Evolutionary conservation across 2,888 invertebrate species (phyloP), one percentile per base, ranked within the genome.

Genomic region (Oscheius myriophilus): DNA sequence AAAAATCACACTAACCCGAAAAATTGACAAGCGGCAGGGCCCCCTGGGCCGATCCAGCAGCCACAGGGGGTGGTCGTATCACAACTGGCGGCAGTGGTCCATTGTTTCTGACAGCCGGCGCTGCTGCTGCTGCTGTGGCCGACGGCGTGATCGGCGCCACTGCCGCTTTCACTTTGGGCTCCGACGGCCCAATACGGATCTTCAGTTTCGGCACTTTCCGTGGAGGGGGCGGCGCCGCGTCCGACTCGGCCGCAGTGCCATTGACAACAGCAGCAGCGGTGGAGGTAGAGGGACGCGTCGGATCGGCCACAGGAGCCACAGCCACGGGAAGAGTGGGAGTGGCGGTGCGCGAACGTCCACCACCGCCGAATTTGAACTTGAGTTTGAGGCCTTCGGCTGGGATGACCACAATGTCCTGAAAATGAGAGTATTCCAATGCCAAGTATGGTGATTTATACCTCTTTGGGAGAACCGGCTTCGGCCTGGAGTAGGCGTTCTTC

Each of bases 21-120:
- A 73, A 76, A 39, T 68, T 69, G 26, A 76, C 70, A 66, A 51
- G 54, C 45, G 76, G 76, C 1, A 76, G 58, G 16, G 69, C 68
- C 23, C 71, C 76, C 51, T 51, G 53, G 3, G 61, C 65, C 12
- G 33, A 33, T 49, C n/a, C 25, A n/a, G 58, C 23, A n/a, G 59
- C 1, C 49, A 55, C 9, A 68, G 54, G 16, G 58, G 62, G 25
- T 25, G 25, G 59, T 39, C 55, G 46, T 11, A 49, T 46, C 41
- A 16, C 2, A 6, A 57, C 39, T 6, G 61, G 61, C 11, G 18
- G 11, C 43, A 18, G 42, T 54, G 68, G 57, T 66, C 65, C 16
- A 49, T 23, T 43, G 42, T 55, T 41, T 64, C 65, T 54, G 23
- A 39, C 52, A 2, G 52, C 63, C 14, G 63, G 52, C 16, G 63